Conservation (phyloP, 2,113 vertebrate species). For the cat (Felis catus) region F.catus_Fca126_mat1.0 CM031416.1:120753501-120754000, state of each 20-base stretch:
- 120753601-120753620: not conserved
- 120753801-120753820: no score
- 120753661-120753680: not conserved
- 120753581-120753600: not conserved
- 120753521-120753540: not conserved
- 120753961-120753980: not conserved
- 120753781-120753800: no score
- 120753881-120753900: not conserved
- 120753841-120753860: no score
- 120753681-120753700: not conserved
- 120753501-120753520: not conserved
- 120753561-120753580: not conserved
- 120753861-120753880: not conserved
- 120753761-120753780: no score
- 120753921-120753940: not conserved
- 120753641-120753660: not conserved
- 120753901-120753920: not conserved
- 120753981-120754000: not conserved
- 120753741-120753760: not conserved
- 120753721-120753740: not conserved
- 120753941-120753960: not conserved
- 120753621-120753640: not conserved
- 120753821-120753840: no score
- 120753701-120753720: not conserved
- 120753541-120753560: not conserved